phyloP scores from a whole-genome alignment of 1,140 invertebrate genomes.

The Aricia agestis region DNA sequence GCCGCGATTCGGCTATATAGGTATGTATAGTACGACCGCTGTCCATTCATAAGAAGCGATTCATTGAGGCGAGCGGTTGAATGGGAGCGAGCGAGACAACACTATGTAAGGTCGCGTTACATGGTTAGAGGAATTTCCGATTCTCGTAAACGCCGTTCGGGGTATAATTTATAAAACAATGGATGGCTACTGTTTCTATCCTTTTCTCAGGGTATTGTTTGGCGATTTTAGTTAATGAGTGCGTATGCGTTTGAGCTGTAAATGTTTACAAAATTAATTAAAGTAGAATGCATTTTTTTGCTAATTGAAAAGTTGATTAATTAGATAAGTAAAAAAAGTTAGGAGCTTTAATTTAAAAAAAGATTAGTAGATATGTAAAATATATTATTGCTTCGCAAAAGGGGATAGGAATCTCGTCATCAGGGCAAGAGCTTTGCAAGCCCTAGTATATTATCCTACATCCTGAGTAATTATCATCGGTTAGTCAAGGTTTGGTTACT shows the following conservation, averaged over 20 bases:
- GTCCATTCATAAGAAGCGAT: constrained; percentile 73
- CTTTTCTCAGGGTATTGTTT: background rate
- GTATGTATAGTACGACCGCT: constrained; percentile 68
- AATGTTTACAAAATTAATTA: background rate
- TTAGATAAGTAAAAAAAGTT: too few relatives aligned
- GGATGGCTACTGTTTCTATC: constrained; percentile 23
- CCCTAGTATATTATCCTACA: too few relatives aligned
- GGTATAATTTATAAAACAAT: constrained; percentile 55
- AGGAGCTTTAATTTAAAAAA: too few relatives aligned
- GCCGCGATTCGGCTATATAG: constrained; percentile 39
- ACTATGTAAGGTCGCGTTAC: constrained; percentile 55
- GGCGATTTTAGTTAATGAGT: background rate
- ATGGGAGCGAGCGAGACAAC: constrained; percentile 68
- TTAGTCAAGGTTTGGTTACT: too few relatives aligned
- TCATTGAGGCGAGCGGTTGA: constrained; percentile 68
- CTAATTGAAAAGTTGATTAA: too few relatives aligned
- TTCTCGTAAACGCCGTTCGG: constrained; percentile 53
- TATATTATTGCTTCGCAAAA: too few relatives aligned
- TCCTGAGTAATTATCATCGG: too few relatives aligned
- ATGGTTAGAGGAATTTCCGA: constrained; percentile 53
- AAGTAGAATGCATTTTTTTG: too few relatives aligned
- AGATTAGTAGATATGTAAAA: too few relatives aligned
- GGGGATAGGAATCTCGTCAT: too few relatives aligned
- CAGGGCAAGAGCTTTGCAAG: too few relatives aligned
- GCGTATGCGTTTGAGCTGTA: background rate